phyloP scores from a whole-genome alignment of 2,888 invertebrate species.

The Mermis nigrescens region DNA sequence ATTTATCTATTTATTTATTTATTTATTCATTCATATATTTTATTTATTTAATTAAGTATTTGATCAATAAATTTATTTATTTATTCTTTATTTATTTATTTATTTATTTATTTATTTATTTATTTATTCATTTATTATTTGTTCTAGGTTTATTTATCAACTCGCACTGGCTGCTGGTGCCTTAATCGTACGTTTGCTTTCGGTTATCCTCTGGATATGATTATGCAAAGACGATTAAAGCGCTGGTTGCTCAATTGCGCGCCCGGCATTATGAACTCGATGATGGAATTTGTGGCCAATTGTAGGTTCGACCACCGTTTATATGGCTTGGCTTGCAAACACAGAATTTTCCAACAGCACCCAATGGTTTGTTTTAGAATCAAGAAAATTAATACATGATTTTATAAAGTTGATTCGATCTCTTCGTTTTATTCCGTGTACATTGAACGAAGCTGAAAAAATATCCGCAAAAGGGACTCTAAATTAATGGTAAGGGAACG shows the following conservation, averaged over 20 bases:
- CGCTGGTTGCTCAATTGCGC: not conserved
- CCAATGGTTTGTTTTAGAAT: no score
- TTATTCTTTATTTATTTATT: no score
- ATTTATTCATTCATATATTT: not conserved
- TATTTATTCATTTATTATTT: no score
- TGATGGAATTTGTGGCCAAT: constrained; percentile 3
- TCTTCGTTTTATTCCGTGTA: no score
- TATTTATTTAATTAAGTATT: no score
- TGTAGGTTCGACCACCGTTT: constrained; percentile 13
- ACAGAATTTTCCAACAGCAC: constrained; percentile 18
- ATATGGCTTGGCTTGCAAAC: constrained; percentile 34
- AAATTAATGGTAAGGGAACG: no score
- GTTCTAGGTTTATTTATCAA: constrained; percentile 37
- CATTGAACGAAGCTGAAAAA: constrained; percentile 34
- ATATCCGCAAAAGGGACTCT: no score
- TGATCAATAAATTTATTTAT: not conserved
- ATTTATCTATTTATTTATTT: no score
- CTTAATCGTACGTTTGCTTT: constrained; percentile 34
- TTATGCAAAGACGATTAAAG: not conserved
- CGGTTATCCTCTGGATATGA: constrained; percentile 33
- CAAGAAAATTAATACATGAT: no score
- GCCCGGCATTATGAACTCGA: not conserved
- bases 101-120: not conserved
- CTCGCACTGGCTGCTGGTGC: constrained; percentile 38
- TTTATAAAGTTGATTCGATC: no score